Evolutionary conservation across 2,888 invertebrate genomes (phyloP).

Genomic region (Frankliniella intonsa): DNA sequence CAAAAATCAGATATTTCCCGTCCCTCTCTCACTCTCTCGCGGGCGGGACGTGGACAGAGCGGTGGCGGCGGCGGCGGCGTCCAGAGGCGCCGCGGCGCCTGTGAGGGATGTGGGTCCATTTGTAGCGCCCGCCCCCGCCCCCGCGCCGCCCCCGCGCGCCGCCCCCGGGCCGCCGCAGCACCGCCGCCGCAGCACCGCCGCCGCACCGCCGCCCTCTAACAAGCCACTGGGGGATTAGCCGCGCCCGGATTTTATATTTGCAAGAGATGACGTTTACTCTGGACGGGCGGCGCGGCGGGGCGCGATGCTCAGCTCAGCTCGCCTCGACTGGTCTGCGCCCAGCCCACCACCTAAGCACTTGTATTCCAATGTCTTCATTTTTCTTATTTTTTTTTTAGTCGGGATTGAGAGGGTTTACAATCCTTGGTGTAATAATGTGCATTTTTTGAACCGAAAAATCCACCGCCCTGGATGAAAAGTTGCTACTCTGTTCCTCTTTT

Average conservation of each 20-base stretch:
- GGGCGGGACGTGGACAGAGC: background rate
- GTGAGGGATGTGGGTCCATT: conserved; percentile 8
- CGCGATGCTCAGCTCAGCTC: no score
- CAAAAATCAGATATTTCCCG: conserved; percentile 22
- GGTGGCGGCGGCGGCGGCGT: background rate
- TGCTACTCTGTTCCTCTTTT: no score
- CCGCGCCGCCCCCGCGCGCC: background rate
- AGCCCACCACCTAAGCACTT: no score
- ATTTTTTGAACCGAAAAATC: no score
- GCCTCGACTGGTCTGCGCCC: no score
- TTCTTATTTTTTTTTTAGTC: no score
- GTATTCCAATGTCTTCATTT: no score
- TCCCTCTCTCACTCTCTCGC: background rate
- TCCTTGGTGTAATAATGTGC: no score
- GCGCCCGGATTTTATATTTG: background rate
- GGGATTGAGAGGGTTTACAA: no score
- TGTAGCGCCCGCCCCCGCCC: background rate
- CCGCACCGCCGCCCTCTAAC: background rate
- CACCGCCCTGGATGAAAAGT: no score
- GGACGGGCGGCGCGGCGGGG: background rate
- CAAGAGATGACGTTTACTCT: background rate
- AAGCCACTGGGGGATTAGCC: background rate
- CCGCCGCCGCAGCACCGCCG: background rate
- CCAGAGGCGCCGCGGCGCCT: background rate
- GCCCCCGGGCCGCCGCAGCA: background rate